phyloP scores from a whole-genome alignment of 2,888 invertebrate species.

The Lepas anatifera region DNA sequence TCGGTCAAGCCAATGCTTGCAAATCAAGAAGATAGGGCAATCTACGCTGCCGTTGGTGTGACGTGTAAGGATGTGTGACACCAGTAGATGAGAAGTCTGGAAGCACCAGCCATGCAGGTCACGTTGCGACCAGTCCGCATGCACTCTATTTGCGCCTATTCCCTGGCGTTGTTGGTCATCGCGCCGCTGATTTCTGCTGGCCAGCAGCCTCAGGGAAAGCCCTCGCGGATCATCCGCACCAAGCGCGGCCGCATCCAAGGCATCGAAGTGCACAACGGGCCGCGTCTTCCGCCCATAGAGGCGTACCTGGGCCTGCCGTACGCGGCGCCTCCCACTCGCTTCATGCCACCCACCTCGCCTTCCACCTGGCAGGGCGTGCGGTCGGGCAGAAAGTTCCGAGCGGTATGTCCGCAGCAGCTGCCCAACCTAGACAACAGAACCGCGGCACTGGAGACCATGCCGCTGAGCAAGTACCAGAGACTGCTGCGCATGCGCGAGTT shows the following conservation, averaged over 20 bases:
- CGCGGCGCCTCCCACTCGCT: constrained; percentile 81
- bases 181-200: not conserved
- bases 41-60: no score
- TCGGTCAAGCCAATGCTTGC: no score
- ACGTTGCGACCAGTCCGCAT: no score
- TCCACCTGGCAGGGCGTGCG: constrained; percentile 85
- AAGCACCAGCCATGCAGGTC: no score
- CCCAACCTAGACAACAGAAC: constrained; percentile 70
- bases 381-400: constrained; percentile 67
- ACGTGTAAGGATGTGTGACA: no score
- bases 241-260: constrained; percentile 22
- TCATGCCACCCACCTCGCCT: constrained; percentile 92
- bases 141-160: no score
- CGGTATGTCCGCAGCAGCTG: constrained; percentile 84
- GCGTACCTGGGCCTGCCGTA: constrained; percentile 84
- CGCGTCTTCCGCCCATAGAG: constrained; percentile 47
- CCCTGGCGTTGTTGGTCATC: not conserved
- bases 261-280: constrained; percentile 19
- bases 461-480: constrained; percentile 78
- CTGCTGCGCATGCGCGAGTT: constrained; percentile 69
- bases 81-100: no score
- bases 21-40: no score
- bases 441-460: constrained; percentile 71
- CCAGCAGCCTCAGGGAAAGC: not conserved
- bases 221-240: constrained; percentile 20